Evolutionary conservation across 1,140 invertebrate species (phyloP).

Genomic region (Macrosteles quadrilineatus): DNA sequence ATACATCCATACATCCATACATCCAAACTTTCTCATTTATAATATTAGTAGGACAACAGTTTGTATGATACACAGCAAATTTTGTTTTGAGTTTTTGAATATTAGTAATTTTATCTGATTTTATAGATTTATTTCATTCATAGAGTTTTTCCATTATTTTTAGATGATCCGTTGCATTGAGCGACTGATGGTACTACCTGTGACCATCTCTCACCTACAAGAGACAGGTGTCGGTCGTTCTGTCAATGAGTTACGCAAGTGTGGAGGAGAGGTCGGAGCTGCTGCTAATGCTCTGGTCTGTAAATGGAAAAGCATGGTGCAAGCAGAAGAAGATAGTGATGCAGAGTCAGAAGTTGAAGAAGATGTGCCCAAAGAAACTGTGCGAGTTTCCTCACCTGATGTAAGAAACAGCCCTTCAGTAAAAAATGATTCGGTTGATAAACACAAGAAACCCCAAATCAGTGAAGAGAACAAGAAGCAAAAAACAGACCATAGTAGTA

Average conservation of each 20-base stretch:
- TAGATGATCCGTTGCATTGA: conserved; percentile 78
- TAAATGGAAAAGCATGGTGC: conserved; percentile 92
- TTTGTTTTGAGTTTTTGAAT: too few relatives aligned
- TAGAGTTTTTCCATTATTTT: conserved; percentile 37
- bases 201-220: conserved; percentile 64
- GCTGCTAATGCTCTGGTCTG: conserved; percentile 73
- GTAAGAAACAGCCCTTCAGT: conserved; percentile 1
- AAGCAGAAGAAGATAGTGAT: conserved; percentile 56
- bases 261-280: conserved; percentile 73
- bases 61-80: too few relatives aligned
- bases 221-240: conserved; percentile 86
- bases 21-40: too few relatives aligned
- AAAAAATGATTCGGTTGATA: conserved; percentile 3
- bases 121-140: neutral
- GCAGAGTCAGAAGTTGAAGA: conserved; percentile 8
- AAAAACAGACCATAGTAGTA: neutral
- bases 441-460: neutral
- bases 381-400: neutral
- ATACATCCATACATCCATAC: too few relatives aligned
- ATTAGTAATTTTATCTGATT: too few relatives aligned
- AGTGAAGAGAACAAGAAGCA: conserved; percentile 1
- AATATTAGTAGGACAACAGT: too few relatives aligned
- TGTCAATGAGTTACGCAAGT: conserved; percentile 81
- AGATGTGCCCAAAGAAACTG: conserved; percentile 7
- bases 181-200: conserved; percentile 55